A percentile compares a stretch with the other conserved stretches of the same genome.
Evolutionary conservation across 2,888 invertebrate genomes (phyloP).

Genomic region (Ormyrus nitidulus): DNA sequence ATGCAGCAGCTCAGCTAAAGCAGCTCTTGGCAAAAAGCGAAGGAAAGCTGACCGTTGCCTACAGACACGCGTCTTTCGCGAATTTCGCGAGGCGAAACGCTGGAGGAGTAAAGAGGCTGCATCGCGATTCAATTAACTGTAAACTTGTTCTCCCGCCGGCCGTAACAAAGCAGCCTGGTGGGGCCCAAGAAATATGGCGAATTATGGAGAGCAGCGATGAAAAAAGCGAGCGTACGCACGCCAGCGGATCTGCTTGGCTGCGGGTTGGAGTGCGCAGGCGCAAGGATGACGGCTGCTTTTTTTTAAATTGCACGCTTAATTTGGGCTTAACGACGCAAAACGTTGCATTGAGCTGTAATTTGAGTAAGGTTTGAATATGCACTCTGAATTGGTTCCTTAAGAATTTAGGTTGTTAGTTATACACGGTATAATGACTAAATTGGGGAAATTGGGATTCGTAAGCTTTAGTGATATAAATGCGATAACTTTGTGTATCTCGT

Average conservation of each 20-base stretch:
- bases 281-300: too few relatives aligned
- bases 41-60: background rate
- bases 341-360: too few relatives aligned
- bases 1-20: background rate
- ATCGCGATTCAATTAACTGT: conserved; percentile 56
- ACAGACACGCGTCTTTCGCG: background rate
- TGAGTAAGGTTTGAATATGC: too few relatives aligned
- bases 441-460: too few relatives aligned
- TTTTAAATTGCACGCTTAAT: too few relatives aligned
- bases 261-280: background rate
- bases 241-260: conserved; percentile 13
- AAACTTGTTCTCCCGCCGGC: conserved; percentile 47
- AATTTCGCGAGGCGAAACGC: conserved; percentile 39
- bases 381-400: too few relatives aligned
- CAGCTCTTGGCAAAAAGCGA: background rate
- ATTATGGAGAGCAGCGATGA: background rate
- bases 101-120: conserved; percentile 46
- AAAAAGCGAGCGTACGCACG: conserved; percentile 1
- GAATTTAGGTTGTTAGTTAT: too few relatives aligned
- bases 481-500: too few relatives aligned
- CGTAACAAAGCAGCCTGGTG: conserved; percentile 36
- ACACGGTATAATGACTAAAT: too few relatives aligned
- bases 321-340: too few relatives aligned
- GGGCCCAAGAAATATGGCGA: conserved; percentile 6
- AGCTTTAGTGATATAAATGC: too few relatives aligned